Conservation (phyloP, 2,797 vertebrate genomes). For the Chelon labrosus region DNA sequence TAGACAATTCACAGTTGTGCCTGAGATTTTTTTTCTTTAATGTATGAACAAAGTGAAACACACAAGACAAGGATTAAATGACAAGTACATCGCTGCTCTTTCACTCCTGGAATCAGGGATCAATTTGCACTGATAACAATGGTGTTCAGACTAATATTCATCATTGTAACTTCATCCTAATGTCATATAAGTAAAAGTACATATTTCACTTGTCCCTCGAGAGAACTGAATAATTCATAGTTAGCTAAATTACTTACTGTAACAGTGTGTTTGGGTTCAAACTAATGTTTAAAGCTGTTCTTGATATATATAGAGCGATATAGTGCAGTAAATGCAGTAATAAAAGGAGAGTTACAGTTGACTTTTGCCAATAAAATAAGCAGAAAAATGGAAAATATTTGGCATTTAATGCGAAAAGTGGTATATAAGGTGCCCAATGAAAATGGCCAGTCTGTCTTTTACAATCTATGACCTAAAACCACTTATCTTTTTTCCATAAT, state of each 20-base stretch:
- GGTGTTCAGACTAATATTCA: constrained; percentile 19
- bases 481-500: not conserved
- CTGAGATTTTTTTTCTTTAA: constrained; percentile 44
- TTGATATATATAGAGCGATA: not conserved
- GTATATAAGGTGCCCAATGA: not conserved
- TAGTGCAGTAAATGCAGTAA: not conserved
- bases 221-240: constrained; percentile 6
- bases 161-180: not conserved
- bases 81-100: constrained; percentile 38
- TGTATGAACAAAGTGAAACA: constrained; percentile 53
- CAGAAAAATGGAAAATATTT: not conserved
- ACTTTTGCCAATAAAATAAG: not conserved
- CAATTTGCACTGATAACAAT: constrained; percentile 40
- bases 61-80: constrained; percentile 33
- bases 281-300: not conserved
- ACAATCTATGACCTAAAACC: not conserved
- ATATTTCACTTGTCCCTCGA: not conserved
- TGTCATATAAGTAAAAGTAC: not conserved
- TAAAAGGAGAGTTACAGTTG: not conserved
- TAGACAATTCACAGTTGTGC: constrained; percentile 22
- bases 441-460: not conserved
- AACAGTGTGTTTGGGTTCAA: not conserved
- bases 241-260: not conserved
- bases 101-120: constrained; percentile 9
- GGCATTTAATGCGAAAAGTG: not conserved